These are phyloP conservation scores for Idaea dimidiata DNA, from an alignment of 2,888 invertebrate genomes.

Conservation along the genomic window DNA sequence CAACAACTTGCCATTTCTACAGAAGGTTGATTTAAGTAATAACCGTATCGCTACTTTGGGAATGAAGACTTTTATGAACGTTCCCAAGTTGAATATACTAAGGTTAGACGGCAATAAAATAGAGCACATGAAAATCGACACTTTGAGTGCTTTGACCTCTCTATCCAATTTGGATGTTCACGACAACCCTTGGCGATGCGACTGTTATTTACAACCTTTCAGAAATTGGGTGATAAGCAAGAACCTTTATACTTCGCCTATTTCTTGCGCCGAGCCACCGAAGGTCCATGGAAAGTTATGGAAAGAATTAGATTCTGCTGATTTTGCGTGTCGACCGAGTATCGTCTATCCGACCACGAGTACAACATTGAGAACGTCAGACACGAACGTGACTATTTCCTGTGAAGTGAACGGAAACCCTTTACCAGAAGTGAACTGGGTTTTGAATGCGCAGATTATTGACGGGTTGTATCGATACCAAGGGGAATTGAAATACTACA, in stretches of 20 bases:
- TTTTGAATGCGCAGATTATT: conserved; percentile 83
- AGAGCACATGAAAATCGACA: conserved; percentile 83
- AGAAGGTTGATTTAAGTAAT: conserved; percentile 88
- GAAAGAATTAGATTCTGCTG: conserved; percentile 85
- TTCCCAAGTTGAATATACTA: conserved; percentile 85
- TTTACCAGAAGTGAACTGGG: conserved; percentile 88
- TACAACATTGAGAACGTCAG: conserved; percentile 82
- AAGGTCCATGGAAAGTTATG: conserved; percentile 85
- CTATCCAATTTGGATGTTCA: conserved; percentile 87
- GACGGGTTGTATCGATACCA: conserved; percentile 76
- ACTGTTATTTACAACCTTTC: conserved; percentile 90
- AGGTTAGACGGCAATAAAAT: conserved; percentile 88
- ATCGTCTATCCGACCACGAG: conserved; percentile 83
- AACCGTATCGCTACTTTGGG: conserved; percentile 87
- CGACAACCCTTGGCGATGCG: conserved; percentile 94
- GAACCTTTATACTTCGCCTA: conserved; percentile 88
- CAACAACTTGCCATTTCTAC: conserved; percentile 85
- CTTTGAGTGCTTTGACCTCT: conserved; percentile 83
- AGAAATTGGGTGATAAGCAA: conserved; percentile 87
- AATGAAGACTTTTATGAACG: conserved; percentile 85
- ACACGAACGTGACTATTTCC: conserved; percentile 85
- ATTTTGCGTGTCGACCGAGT: conserved; percentile 91
- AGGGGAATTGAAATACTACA: conserved; percentile 72
- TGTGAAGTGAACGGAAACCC: conserved; percentile 90
- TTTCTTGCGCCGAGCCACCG: conserved; percentile 86